Percentiles rank a stretch among this genome's conserved stretches.
phyloP scores from a whole-genome alignment of 2,888 invertebrate genomes.

The Eudasyphora cyanicolor region DNA sequence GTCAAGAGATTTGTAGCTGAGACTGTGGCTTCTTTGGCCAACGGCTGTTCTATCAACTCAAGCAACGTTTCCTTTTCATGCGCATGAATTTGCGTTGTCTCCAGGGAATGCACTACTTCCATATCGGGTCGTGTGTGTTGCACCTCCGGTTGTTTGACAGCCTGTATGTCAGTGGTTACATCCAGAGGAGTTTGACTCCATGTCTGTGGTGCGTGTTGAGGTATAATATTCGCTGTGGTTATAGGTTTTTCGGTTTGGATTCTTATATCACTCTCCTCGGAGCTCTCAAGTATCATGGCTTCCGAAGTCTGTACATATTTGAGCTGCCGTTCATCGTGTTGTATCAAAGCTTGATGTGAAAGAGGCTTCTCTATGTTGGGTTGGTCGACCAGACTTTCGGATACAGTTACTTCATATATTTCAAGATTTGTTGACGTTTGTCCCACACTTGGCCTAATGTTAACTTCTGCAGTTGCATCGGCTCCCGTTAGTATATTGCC shows the following conservation, averaged over 20 bases:
- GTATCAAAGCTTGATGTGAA: slow-evolving; percentile 36
- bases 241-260: slow-evolving; percentile 28
- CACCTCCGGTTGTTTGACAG: slow-evolving; percentile 60
- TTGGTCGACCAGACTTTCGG: slow-evolving; percentile 30
- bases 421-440: slow-evolving; percentile 63
- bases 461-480: slow-evolving; percentile 10
- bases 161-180: slow-evolving; percentile 59
- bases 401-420: slow-evolving; percentile 68
- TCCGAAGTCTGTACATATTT: slow-evolving; percentile 69
- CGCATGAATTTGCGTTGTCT: slow-evolving; percentile 66
- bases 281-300: slow-evolving; percentile 69
- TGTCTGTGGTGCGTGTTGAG: slow-evolving; percentile 59
- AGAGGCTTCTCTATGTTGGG: slow-evolving; percentile 11
- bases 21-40: slow-evolving; percentile 65
- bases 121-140: slow-evolving; percentile 66
- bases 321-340: slow-evolving; percentile 64
- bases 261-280: slow-evolving; percentile 52
- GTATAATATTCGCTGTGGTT: slow-evolving; percentile 11
- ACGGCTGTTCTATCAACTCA: slow-evolving; percentile 34
- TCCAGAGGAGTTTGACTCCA: slow-evolving; percentile 71
- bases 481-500: slow-evolving; percentile 51
- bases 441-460: slow-evolving; percentile 40
- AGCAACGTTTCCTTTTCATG: slow-evolving; percentile 72
- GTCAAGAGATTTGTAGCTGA: slow-evolving; percentile 80
- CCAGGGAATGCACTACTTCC: slow-evolving; percentile 70